Conservation (phyloP, 2,113 vertebrate species). For the Hypocryptadius cinnamomeus region DNA sequence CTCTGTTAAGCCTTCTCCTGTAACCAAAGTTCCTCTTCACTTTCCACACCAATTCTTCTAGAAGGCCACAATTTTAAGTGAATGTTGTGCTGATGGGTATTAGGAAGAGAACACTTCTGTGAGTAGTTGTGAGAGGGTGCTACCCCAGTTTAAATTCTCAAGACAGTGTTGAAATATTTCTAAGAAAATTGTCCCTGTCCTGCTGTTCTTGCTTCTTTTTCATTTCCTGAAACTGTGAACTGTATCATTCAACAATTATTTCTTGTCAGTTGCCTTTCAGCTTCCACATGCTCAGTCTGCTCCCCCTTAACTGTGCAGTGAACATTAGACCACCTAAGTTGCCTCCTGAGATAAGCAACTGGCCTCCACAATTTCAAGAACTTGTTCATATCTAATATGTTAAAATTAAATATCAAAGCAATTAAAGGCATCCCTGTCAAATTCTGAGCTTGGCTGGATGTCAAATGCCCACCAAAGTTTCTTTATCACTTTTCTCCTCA, state of each 20-base stretch:
- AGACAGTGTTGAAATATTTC: not conserved
- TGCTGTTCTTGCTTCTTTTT: not conserved
- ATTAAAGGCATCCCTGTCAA: not conserved
- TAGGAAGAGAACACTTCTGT: not conserved
- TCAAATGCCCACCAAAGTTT: not conserved
- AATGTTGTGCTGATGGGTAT: not conserved
- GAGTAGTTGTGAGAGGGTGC: not conserved
- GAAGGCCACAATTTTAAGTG: not conserved
- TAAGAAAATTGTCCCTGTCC: not conserved
- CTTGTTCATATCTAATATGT: not conserved
- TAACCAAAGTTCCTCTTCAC: not conserved
- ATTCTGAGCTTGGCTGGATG: not conserved
- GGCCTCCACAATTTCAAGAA: not conserved
- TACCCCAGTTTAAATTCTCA: not conserved
- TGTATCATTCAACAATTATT: fast-evolving
- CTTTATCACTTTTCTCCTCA: not conserved
- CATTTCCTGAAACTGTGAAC: not conserved
- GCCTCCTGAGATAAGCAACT: not conserved
- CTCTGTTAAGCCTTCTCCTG: not conserved
- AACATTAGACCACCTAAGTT: not conserved
- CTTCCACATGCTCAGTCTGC: not conserved
- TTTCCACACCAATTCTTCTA: not conserved
- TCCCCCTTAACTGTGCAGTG: not conserved
- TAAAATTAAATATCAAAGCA: not conserved
- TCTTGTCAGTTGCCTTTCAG: not conserved